Base-by-base conservation (phyloP, 2,797 vertebrate species). In the Epinephelus coioides region DNA sequence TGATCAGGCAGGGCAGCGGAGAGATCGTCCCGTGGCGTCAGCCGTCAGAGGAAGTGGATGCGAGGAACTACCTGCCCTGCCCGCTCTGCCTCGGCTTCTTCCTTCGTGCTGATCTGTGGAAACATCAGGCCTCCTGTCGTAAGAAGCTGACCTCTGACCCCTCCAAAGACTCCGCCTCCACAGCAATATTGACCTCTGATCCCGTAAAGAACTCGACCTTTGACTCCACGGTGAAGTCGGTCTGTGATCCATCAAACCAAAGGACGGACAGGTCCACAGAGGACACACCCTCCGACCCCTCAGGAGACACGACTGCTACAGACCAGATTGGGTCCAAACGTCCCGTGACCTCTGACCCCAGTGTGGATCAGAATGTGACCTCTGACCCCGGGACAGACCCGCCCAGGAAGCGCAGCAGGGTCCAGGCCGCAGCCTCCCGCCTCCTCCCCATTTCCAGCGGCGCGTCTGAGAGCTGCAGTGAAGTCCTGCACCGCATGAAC, bases 401-500 rank as follows among this genome's bases (percentile, higher is more conserved):
- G n/a, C 78, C 84, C 13, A 86, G 74, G 64, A 92, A 90, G 74
- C 74, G 89, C 2, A 79, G 44, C 57, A 73, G 91, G 21, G 89
- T 92, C 73, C 91, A 92, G 68, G 90, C 90, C 0, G 91, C 86
- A 0, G 89, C 91, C 0, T 92, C 89, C 0, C 89, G 91, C 23
- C 88, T 92, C 9, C 85, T 92, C 6, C 91, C 90, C 0, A 90
- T 92, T 30, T 91, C 86, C 27, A 81, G 89, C 0, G 89, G 85
- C 15, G 91, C 91, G 0, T 91, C 91, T 0, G 91, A 92, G 76
- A 87, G 88, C 76, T 91, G 90, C 65, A 92, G 91, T 0, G 88
- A 91, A 64, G 78, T 92, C 44, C 73, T 92, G 43, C 91, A 91
- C 74, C 91, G 91, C 43, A 92, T 89, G 91, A 91, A 91, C 84